These are phyloP conservation scores for Acanthosoma haemorrhoidale DNA, from an alignment of 2,888 invertebrate species.

Conservation along the genomic window DNA sequence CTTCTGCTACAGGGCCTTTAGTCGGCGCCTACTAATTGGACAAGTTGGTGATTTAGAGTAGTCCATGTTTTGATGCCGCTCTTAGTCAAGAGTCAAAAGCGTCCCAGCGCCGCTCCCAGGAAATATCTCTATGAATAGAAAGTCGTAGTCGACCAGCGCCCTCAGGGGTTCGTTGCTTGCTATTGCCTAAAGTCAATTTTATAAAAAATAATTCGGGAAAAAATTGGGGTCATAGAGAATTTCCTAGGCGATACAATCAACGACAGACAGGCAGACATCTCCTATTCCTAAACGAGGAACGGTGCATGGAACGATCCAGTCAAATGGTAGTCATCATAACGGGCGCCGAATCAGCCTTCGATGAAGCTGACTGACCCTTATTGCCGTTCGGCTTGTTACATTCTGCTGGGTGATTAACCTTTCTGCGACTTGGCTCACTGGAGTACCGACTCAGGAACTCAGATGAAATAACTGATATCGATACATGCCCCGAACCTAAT, in stretches of 20 bases:
- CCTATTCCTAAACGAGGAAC: not conserved
- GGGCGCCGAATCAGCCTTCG: not conserved
- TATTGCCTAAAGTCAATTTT: too few species aligned
- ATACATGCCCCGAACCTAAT: too few species aligned
- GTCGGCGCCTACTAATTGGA: not conserved
- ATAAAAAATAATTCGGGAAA: not conserved
- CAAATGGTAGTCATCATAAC: slow-evolving; percentile 7
- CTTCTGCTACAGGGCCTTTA: not conserved
- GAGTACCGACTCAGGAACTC: too few species aligned
- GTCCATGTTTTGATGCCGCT: too few species aligned
- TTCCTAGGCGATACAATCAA: too few species aligned
- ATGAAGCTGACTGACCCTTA: not conserved
- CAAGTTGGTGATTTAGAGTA: not conserved
- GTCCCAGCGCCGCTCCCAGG: not conserved
- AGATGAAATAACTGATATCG: too few species aligned
- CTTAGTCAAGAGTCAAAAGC: not conserved
- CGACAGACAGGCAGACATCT: not conserved
- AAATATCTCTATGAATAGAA: not conserved
- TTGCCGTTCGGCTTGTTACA: not conserved
- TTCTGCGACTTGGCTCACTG: too few species aligned
- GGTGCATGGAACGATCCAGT: too few species aligned
- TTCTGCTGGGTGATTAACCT: not conserved
- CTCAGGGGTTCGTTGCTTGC: too few species aligned
- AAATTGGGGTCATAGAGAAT: not conserved
- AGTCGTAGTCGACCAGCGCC: not conserved